phyloP scores from a whole-genome alignment of 2,888 invertebrate species.

The Galeopsomyia nigrocyanea region DNA sequence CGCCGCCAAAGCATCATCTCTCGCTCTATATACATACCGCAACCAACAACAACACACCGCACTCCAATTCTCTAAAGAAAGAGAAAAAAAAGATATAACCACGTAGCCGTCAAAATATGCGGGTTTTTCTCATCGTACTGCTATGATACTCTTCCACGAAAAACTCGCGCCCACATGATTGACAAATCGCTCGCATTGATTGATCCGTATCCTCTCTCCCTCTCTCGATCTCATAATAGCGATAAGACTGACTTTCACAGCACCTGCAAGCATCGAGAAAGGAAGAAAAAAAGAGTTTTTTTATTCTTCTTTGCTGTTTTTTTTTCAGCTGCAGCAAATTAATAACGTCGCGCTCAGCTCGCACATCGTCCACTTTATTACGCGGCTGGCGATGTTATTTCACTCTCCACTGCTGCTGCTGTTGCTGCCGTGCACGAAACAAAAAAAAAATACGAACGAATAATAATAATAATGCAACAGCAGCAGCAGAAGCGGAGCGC shows the following conservation, averaged over 20 bases:
- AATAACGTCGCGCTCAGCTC: conserved; percentile 48
- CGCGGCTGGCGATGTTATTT: conserved; percentile 50
- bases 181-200: conserved; percentile 53
- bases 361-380: conserved; percentile 52
- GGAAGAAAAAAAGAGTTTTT: no score
- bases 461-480: conserved; percentile 2
- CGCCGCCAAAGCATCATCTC: not conserved
- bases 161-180: conserved; percentile 12
- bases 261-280: no score
- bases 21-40: no score
- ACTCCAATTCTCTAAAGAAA: no score
- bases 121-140: conserved; percentile 17
- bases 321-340: conserved; percentile 19
- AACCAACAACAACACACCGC: no score
- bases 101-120: conserved; percentile 13
- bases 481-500: not conserved
- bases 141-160: not conserved
- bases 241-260: no score
- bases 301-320: conserved; percentile 14
- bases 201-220: conserved; percentile 57
- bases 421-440: no score
- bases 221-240: no score
- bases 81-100: no score
- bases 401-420: conserved; percentile 23
- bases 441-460: not conserved